Conservation (phyloP, 2,797 vertebrate genomes). For the Sebastolobus alascanus region DNA sequence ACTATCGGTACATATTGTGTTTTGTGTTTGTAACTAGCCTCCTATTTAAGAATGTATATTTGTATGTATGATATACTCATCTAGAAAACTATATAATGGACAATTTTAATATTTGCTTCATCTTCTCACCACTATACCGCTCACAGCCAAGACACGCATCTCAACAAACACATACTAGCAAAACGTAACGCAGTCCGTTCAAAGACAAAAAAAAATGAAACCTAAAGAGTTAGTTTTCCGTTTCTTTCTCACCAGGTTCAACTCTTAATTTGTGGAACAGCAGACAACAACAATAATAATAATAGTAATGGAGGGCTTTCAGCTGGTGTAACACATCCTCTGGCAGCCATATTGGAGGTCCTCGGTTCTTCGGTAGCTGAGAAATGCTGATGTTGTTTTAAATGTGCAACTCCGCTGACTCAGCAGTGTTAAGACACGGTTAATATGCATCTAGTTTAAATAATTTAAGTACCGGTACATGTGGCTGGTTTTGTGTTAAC, state of each 20-base stretch:
- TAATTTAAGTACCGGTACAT: not conserved
- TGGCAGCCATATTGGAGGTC: slow-evolving; percentile 58
- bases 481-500: not conserved
- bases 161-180: slow-evolving; percentile 33
- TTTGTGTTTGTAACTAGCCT: slow-evolving; percentile 82
- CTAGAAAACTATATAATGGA: slow-evolving; percentile 80
- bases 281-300: slow-evolving; percentile 22
- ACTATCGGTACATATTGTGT: slow-evolving; percentile 79
- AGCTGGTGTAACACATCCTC: slow-evolving; percentile 33
- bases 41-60: slow-evolving; percentile 86
- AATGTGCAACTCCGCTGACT: not conserved
- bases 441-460: not conserved
- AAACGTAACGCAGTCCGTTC: slow-evolving; percentile 16
- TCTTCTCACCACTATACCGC: slow-evolving; percentile 54
- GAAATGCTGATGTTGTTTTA: not conserved
- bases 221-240: not conserved
- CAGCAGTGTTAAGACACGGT: not conserved
- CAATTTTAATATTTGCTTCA: slow-evolving; percentile 71
- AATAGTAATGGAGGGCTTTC: slow-evolving; percentile 36
- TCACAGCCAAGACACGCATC: slow-evolving; percentile 50
- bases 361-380: not conserved
- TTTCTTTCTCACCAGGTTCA: slow-evolving; percentile 24
- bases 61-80: slow-evolving; percentile 82
- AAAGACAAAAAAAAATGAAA: slow-evolving; percentile 1
- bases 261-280: slow-evolving; percentile 33